Evolutionary conservation across 2,113 vertebrate species (phyloP).

Genomic region (Panthera tigris): DNA sequence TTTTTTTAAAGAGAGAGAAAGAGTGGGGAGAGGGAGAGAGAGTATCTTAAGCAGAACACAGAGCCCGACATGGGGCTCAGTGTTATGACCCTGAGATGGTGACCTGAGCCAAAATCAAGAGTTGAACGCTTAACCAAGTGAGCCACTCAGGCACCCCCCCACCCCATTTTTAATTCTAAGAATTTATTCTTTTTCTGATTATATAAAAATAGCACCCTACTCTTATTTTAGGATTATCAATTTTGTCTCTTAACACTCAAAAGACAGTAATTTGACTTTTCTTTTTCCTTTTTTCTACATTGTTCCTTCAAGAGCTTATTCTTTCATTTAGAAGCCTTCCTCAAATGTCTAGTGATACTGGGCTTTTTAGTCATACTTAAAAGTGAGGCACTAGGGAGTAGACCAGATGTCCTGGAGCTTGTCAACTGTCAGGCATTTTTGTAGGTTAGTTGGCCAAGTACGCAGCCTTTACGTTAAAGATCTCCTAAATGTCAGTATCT

Average conservation of each 20-base stretch:
- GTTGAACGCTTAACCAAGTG: no score
- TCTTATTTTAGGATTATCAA: background rate
- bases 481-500: background rate
- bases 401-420: background rate
- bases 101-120: no score
- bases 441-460: background rate
- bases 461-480: background rate
- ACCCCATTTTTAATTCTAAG: background rate
- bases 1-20: background rate
- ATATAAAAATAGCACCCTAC: background rate
- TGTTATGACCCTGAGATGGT: no score
- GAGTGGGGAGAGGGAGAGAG: no score
- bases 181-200: background rate
- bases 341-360: background rate
- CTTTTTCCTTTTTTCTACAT: background rate
- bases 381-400: background rate
- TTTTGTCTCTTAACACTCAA: background rate
- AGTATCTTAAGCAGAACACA: no score
- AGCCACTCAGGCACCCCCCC: no score
- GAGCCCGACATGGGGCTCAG: no score
- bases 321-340: background rate
- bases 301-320: constrained; percentile 24
- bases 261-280: background rate
- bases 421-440: background rate
- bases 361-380: background rate